Percentiles rank a stretch among this genome's conserved stretches.
phyloP scores from a whole-genome alignment of 2,113 vertebrate genomes.

The Chroicocephalus ridibundus region DNA sequence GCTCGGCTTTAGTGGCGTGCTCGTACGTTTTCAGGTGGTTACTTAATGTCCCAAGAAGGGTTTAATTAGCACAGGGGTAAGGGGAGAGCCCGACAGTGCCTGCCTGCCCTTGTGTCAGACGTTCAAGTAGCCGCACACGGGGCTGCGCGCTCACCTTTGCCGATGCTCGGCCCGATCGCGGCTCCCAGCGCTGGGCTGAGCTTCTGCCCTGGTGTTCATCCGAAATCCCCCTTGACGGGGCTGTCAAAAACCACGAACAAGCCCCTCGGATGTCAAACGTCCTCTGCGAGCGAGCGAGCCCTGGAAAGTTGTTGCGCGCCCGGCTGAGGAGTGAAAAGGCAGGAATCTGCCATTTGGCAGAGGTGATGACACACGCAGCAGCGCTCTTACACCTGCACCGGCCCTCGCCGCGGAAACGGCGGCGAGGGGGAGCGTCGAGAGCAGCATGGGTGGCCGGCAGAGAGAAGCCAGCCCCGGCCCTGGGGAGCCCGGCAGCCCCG shows the following conservation, averaged over 20 bases:
- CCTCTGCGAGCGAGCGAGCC: neutral
- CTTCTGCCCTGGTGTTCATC: neutral
- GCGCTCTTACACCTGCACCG: slow-evolving; percentile 84
- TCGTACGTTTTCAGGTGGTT: neutral
- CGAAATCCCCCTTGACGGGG: neutral
- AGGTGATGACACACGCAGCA: slow-evolving; percentile 87
- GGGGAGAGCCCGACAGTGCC: neutral
- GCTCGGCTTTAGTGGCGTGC: neutral
- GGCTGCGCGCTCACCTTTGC: slow-evolving; percentile 14
- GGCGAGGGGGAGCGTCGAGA: neutral
- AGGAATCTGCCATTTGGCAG: slow-evolving; percentile 63
- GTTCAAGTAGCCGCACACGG: neutral
- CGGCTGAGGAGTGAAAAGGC: slow-evolving; percentile 12
- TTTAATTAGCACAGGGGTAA: neutral
- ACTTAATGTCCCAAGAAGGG: neutral
- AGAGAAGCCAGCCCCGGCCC: neutral
- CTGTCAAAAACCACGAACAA: neutral
- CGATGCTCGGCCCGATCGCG: neutral
- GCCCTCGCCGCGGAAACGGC: slow-evolving; percentile 76
- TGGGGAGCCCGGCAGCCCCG: neutral
- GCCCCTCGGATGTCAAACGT: neutral
- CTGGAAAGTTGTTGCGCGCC: neutral
- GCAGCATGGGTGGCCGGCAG: slow-evolving; percentile 82
- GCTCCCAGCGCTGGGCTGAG: neutral
- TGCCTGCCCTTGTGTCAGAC: neutral